Base-by-base conservation (phyloP, 2,113 vertebrate species). In the Clupea harengus region DNA sequence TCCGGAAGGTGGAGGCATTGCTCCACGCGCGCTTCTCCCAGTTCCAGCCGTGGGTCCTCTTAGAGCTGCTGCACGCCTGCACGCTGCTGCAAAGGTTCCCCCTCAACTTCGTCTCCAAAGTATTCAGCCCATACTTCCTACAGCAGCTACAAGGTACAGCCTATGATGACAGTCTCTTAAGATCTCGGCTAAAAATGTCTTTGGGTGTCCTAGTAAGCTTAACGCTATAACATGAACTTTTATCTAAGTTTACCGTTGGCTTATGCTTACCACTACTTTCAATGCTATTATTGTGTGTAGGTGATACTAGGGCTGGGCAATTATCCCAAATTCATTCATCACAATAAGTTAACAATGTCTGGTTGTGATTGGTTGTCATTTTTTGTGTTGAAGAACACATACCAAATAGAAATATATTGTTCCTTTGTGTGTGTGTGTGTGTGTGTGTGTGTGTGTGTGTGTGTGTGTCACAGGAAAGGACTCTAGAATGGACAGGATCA, bases 41-140 rank as follows among this genome's bases (percentile, higher is more conserved):
- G 50, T 99, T 99, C 72, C 95, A 96, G 78, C 96, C 97, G 22
- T 94, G 89, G 86, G 87, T 85, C 0, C 91, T 98, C 39, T 84
- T 99, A 90, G 95, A 92, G 49, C 82, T 99, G 50, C 96, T 99
- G 28, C 96, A 99, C 84, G 94, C 97, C 0, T 99, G 97, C 91
- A 95, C 88, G 0, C 95, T 99, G 57, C 90, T 97, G 81, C 94
- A 95, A 88, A 91, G 95, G 45, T 97, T 96, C n/a, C 98, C 97
- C 0, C 92, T 98, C 28, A 99, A 99, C 86, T 99, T 97, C 81
- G 92, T 97, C 85, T 94, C 96, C 80, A 98, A 96, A 92, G 91
- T 99, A 81, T 99, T 99, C 93, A 96, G 92, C 87, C 95, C 94
- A 0, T 96, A 94, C 91, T 99, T 99, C 92, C 95, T 99, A 45